Conservation (phyloP, 1,140 invertebrate genomes). For the Atopsyche davidsoni region DNA sequence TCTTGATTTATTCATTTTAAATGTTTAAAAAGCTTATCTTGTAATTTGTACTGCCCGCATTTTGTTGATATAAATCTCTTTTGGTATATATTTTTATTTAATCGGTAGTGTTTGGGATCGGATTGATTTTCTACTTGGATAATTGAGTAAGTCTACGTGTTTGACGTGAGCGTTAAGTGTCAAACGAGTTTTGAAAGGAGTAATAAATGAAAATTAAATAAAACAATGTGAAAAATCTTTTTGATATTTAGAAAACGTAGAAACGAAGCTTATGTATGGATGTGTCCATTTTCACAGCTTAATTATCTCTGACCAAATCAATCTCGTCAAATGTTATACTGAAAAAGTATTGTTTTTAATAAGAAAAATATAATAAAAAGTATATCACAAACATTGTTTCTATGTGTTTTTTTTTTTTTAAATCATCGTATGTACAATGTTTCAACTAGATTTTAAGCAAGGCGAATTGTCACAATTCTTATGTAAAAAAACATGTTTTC, state of each 20-base stretch:
- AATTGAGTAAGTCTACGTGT: constrained; percentile 14
- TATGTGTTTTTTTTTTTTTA: constrained; percentile 27
- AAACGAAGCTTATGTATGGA: constrained; percentile 24
- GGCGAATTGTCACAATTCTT: constrained; percentile 25
- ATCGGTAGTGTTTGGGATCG: constrained; percentile 9
- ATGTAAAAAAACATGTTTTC: constrained; percentile 21
- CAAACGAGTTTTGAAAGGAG: constrained; percentile 15
- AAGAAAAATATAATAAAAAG: constrained; percentile 24
- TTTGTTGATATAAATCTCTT: constrained; percentile 8
- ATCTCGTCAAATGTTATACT: constrained; percentile 20
- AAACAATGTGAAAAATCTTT: constrained; percentile 2
- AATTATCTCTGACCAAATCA: constrained; percentile 27
- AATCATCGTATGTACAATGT: constrained; percentile 26
- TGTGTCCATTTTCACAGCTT: constrained; percentile 24
- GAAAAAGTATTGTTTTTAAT: constrained; percentile 17
- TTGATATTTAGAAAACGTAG: constrained; percentile 13
- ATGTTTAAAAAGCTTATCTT: constrained; percentile 17
- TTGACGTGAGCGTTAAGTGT: no score
- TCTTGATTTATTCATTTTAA: constrained; percentile 18
- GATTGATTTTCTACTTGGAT: constrained; percentile 19
- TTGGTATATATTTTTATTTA: constrained; percentile 21
- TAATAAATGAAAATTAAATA: no score
- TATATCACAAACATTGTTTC: constrained; percentile 24
- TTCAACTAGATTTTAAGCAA: constrained; percentile 25
- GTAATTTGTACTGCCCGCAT: constrained; percentile 26